Evolutionary conservation across 1,140 invertebrate genomes (phyloP), one percentile per base, ranked within the genome.

Genomic region (Orussus abietinus): DNA sequence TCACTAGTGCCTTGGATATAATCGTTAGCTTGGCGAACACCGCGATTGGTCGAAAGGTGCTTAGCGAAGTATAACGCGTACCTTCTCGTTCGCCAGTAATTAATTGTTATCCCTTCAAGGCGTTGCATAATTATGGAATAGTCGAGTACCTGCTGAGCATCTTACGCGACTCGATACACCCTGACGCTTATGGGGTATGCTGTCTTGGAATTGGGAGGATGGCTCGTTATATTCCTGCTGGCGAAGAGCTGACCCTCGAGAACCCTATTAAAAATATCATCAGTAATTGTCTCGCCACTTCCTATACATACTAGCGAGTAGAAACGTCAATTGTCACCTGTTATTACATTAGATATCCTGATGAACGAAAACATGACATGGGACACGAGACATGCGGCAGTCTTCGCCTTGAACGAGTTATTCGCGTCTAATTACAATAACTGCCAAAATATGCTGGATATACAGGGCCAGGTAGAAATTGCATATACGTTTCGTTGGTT

Each of bases 181-280:
- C 47, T 19, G 40, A 53, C 9, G 31, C 55, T 31, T 47, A 41
- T 19, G 35, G 55, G 22, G 48, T 40, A 10, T 35, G 40, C 37
- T 65, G 58, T 37, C 47, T 37, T 5, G 59, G 51, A 3, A 51
- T 69, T 15, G 56, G 42, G 2, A 51, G 51, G 35, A 66, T 72
- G 60, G 30, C 44, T 6, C 33, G 52, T 9, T 46, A 59, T 22
- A 33, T 17, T 21, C 42, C 39, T n/a, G 54, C 65, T n/a, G 51
- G 50, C 13, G 45, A 49, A 29, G 49, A 61, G 38, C 40, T 70
- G 7, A 45, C 41, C 1, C 33, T 26, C 4, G 42, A 45, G 15
- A 47, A 62, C 40, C 22, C 36, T n/a, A 17, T 59, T 0, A 22
- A 42, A 28, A 35, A 30, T 21, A 47, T 69, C 17, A 39, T 61